Evolutionary conservation across 1,140 invertebrate genomes (phyloP).

Genomic region (Druon quercuslanigerum): DNA sequence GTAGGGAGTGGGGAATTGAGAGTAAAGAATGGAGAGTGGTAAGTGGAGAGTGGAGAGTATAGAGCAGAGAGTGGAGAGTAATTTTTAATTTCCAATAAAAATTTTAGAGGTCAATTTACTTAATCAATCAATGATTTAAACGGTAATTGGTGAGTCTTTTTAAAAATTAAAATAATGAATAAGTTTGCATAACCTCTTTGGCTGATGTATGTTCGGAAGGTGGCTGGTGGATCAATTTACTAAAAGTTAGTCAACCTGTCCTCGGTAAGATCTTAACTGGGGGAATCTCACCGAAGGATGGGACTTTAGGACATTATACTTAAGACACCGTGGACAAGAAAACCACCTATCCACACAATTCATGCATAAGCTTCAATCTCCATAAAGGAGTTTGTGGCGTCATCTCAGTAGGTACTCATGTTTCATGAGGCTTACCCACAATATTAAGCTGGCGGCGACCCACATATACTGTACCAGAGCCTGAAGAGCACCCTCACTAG

Average conservation of each 20-base stretch:
- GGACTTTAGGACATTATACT: constrained; percentile 48
- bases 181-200: no score
- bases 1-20: no score
- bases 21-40: no score
- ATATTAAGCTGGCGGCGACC: constrained; percentile 62
- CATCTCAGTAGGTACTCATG: constrained; percentile 63
- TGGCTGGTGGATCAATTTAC: not conserved
- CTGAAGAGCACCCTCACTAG: no score
- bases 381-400: constrained; percentile 66
- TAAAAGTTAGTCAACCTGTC: not conserved
- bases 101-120: no score
- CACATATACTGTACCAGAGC: constrained; percentile 51
- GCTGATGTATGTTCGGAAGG: no score
- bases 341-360: constrained; percentile 57
- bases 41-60: no score
- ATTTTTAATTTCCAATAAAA: no score
- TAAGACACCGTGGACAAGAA: constrained; percentile 4
- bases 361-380: constrained; percentile 70
- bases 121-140: no score
- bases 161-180: no score
- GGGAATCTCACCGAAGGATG: constrained; percentile 5
- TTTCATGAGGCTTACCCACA: constrained; percentile 64
- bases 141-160: no score
- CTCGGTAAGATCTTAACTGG: not conserved
- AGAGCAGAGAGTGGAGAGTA: no score